phyloP scores from a whole-genome alignment of 2,888 invertebrate species.

The Germaria angustata region DNA sequence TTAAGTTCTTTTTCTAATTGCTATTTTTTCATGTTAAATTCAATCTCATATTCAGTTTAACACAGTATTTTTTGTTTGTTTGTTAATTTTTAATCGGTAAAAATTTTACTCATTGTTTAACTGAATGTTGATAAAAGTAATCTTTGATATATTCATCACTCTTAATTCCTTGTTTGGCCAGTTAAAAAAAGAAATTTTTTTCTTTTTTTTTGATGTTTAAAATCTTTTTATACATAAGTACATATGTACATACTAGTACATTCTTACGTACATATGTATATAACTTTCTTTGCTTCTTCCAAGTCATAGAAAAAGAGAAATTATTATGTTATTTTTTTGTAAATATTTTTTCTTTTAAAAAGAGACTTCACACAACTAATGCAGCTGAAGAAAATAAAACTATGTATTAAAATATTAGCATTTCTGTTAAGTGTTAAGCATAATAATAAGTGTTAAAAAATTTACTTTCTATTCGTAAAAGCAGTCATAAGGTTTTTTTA shows the following conservation, averaged over 20 bases:
- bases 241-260: background rate
- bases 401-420: conserved; percentile 52
- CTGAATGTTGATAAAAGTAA: too few relatives aligned
- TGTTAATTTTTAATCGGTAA: background rate
- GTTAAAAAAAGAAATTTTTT: background rate
- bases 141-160: too few relatives aligned
- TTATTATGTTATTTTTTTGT: conserved; percentile 7
- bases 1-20: too few relatives aligned
- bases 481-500: conserved; percentile 15
- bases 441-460: conserved; percentile 59
- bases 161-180: too few relatives aligned
- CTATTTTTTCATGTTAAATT: background rate
- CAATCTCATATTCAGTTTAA: too few relatives aligned
- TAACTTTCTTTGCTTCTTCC: background rate
- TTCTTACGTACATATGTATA: background rate
- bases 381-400: conserved; percentile 31
- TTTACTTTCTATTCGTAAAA: conserved; percentile 59
- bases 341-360: conserved; percentile 8
- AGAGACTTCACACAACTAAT: conserved; percentile 33
- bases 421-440: conserved; percentile 55
- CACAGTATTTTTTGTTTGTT: background rate
- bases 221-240: background rate
- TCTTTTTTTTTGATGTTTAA: background rate
- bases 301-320: conserved; percentile 48
- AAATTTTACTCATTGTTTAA: too few relatives aligned